Evolutionary conservation across 2,113 vertebrate genomes (phyloP).

Genomic region (Capricornis sumatraensis): DNA sequence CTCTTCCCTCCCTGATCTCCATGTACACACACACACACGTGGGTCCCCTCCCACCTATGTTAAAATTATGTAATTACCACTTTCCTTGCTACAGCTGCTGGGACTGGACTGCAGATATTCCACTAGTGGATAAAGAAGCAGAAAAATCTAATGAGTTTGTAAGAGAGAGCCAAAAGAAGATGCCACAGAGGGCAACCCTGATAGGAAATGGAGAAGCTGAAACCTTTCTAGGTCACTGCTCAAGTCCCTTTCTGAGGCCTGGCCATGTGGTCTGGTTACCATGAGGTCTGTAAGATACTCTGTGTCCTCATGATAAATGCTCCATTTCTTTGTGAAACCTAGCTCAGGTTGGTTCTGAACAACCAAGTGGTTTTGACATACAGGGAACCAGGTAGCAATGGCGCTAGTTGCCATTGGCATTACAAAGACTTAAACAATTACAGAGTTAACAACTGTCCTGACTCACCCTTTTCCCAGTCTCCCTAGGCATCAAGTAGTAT

Average conservation of each 20-base stretch:
- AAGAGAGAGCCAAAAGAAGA: background rate
- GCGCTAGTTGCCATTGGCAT: accelerated
- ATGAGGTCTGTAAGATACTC: background rate
- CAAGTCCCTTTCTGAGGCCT: background rate
- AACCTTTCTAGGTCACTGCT: background rate
- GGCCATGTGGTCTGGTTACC: background rate
- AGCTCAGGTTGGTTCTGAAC: background rate
- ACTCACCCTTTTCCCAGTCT: background rate
- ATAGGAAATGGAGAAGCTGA: background rate
- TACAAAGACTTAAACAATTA: background rate
- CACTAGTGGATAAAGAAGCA: background rate
- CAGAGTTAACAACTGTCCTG: background rate
- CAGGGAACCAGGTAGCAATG: too few relatives aligned
- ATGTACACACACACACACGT: background rate
- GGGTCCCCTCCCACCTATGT: background rate
- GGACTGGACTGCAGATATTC: background rate
- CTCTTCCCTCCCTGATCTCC: background rate
- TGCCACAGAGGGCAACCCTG: background rate
- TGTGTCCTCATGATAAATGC: background rate
- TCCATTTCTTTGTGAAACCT: background rate
- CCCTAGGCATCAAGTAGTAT: background rate
- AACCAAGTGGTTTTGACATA: background rate
- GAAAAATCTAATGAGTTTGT: background rate
- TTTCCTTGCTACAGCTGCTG: background rate
- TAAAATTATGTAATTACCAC: background rate